Evolutionary conservation across 2,797 vertebrate genomes (phyloP).

Genomic region (Bufotes viridis): DNA sequence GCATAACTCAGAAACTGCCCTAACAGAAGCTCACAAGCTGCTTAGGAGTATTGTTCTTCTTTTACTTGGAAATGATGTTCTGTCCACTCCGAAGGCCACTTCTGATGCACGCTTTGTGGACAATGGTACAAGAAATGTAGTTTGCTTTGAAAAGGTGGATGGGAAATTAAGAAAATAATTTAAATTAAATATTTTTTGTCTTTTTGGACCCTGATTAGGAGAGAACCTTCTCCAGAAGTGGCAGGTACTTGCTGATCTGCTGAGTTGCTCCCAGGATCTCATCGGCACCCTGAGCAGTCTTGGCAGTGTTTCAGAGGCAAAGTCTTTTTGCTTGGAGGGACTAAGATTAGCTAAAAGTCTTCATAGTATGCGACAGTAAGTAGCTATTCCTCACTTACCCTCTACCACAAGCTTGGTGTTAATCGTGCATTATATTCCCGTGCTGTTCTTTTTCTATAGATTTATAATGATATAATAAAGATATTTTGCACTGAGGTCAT

Average conservation of each 20-base stretch:
- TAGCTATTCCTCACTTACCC: background rate
- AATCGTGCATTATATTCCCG: background rate
- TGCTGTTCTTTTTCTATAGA: too few relatives aligned
- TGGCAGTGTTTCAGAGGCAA: conserved; percentile 84
- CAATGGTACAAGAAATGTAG: conserved; percentile 73
- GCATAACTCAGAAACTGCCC: conserved; percentile 79
- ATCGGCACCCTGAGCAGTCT: conserved; percentile 75
- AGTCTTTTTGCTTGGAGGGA: conserved; percentile 89
- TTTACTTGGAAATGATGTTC: conserved; percentile 80
- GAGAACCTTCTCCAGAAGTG: conserved; percentile 90
- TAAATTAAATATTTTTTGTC: background rate
- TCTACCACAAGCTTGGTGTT: background rate
- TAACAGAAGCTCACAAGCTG: conserved; percentile 85
- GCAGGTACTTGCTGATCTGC: conserved; percentile 86
- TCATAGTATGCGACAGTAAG: conserved; percentile 83
- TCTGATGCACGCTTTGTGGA: conserved; percentile 78
- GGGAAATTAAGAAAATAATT: background rate
- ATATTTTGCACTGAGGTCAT: too few relatives aligned
- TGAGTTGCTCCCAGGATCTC: conserved; percentile 82
- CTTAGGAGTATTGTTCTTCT: conserved; percentile 85
- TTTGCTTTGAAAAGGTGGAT: background rate
- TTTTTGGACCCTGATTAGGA: conserved; percentile 68
- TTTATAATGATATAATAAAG: too few relatives aligned
- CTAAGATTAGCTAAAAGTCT: conserved; percentile 86
- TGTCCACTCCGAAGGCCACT: conserved; percentile 68